Conservation (phyloP, 2,113 vertebrate species). For the Nothocercus julius region DNA sequence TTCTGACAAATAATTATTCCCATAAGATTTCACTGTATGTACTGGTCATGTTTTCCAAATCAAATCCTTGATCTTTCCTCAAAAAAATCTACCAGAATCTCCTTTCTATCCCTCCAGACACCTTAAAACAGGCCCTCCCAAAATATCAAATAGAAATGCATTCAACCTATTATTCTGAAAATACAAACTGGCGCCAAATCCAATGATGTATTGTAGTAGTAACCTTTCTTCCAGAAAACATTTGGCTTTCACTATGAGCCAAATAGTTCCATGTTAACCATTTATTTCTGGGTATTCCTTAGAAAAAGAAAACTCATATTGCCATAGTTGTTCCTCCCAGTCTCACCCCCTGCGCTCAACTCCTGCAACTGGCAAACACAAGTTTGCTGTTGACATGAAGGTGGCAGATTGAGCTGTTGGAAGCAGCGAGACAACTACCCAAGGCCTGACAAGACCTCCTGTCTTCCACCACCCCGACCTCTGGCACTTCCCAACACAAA, state of each 20-base stretch:
- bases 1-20: background rate
- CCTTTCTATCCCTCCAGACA: background rate
- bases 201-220: background rate
- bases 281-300: background rate
- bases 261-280: background rate
- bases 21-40: background rate
- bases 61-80: background rate
- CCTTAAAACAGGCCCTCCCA: background rate
- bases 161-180: background rate
- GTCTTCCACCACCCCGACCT: rapidly evolving
- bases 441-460: background rate
- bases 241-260: background rate
- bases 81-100: background rate
- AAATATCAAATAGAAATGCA: background rate
- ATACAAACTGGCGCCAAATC: constrained; percentile 2
- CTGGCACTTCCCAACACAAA: rapidly evolving
- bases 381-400: background rate
- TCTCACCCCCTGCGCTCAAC: background rate
- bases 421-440: background rate
- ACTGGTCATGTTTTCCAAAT: background rate
- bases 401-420: background rate
- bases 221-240: constrained; percentile 20
- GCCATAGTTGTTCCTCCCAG: rapidly evolving
- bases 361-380: background rate
- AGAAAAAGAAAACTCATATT: background rate